A percentile compares a stretch with the other conserved stretches of the same genome.
Conservation (phyloP, 1,140 invertebrate genomes). For the Procambarus clarkii region DNA sequence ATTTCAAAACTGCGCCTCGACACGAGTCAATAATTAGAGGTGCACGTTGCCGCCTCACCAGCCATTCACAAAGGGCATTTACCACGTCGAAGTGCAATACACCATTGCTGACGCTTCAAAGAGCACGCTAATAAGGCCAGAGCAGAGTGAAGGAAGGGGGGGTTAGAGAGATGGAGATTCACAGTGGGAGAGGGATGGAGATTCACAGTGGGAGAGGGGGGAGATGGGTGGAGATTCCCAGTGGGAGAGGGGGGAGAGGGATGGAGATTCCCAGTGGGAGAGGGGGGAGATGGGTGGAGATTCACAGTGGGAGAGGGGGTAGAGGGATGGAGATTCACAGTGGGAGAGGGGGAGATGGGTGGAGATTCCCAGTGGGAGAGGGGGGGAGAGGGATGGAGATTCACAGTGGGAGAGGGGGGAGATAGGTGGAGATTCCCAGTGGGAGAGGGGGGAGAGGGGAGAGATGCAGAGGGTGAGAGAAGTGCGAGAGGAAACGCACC, state of each 20-base stretch:
- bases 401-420: too few relatives aligned
- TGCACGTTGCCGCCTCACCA: background rate
- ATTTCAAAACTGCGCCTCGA: background rate
- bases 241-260: background rate
- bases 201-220: too few relatives aligned
- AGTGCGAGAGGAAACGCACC: background rate
- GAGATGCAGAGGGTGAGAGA: too few relatives aligned
- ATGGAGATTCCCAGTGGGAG: too few relatives aligned
- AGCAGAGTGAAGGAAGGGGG: background rate
- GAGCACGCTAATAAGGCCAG: conserved; percentile 5
- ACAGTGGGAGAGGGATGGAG: background rate
- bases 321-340: background rate
- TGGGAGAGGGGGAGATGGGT: too few relatives aligned
- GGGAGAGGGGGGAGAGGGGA: background rate
- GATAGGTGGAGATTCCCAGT: too few relatives aligned
- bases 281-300: too few relatives aligned
- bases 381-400: background rate
- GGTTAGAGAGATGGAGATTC: background rate
- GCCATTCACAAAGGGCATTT: conserved; percentile 4
- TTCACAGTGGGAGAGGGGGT: background rate
- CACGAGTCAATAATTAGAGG: background rate
- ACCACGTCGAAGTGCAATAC: background rate
- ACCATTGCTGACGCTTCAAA: conserved; percentile 16
- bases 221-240: too few relatives aligned
- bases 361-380: background rate